Evolutionary conservation across 2,888 invertebrate genomes (phyloP).

Genomic region (Schizaphis graminum): DNA sequence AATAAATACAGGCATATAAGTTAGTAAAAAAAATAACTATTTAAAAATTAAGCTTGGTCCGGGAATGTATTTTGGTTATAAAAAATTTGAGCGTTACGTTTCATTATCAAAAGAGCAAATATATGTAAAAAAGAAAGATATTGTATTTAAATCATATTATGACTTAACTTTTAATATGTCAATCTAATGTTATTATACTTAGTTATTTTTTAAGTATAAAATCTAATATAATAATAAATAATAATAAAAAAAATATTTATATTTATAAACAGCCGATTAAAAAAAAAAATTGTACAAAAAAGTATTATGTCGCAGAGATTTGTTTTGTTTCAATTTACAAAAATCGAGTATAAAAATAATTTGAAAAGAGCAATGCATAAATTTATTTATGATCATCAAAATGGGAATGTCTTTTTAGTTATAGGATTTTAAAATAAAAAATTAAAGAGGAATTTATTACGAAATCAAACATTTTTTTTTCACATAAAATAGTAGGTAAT

Average conservation of each 20-base stretch:
- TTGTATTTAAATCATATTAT: slow-evolving; percentile 47
- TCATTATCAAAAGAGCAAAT: slow-evolving; percentile 53
- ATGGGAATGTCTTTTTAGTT: slow-evolving; percentile 49
- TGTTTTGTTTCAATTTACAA: slow-evolving; percentile 51
- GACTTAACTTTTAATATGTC: slow-evolving; percentile 45
- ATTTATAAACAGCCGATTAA: slow-evolving; percentile 64
- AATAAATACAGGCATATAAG: background rate
- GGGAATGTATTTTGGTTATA: slow-evolving; percentile 39
- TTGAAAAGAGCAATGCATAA: slow-evolving; percentile 47
- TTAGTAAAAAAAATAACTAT: slow-evolving; percentile 37
- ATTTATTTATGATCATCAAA: slow-evolving; percentile 34
- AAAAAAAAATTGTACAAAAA: slow-evolving; percentile 62
- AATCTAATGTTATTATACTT: slow-evolving; percentile 35
- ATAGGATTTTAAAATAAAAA: slow-evolving; percentile 25
- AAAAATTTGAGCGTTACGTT: slow-evolving; percentile 63
- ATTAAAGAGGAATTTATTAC: slow-evolving; percentile 14
- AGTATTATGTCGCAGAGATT: slow-evolving; percentile 41
- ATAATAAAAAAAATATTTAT: slow-evolving; percentile 63
- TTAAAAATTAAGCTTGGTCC: slow-evolving; percentile 60
- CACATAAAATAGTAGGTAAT: slow-evolving; percentile 57
- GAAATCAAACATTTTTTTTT: slow-evolving; percentile 56
- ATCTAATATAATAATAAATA: slow-evolving; percentile 63
- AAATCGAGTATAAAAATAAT: slow-evolving; percentile 63
- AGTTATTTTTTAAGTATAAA: slow-evolving; percentile 51
- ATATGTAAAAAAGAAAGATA: slow-evolving; percentile 41